Evolutionary conservation across 2,113 vertebrate genomes (phyloP), one percentile per base, ranked within the genome.

Genomic region (Hydropotes inermis): DNA sequence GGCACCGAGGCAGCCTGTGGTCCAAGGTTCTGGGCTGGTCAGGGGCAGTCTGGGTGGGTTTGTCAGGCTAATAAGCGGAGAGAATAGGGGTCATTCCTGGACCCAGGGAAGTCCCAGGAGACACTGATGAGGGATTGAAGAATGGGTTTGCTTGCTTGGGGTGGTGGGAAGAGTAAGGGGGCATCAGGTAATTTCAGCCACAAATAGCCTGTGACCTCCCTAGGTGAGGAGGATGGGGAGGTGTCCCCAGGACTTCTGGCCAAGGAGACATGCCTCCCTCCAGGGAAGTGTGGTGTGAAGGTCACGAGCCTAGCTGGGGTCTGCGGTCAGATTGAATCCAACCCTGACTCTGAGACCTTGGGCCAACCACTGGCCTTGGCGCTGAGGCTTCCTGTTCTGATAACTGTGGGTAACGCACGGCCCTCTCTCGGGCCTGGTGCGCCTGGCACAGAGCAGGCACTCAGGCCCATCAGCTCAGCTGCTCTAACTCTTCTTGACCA

Each of bases 391-490:
- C 55, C 47, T 67, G 13, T 84, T 33, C 36, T 6, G 4, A 45
- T 61, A 2, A 43, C 23, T 17, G 4, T n/a, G 25, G 57, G 15
- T 28, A 30, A 16, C 7, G 0, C 89, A 10, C 8, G 6, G n/a
- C 33, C 33, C 85, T 27, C 89, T 21, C 54, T 39, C 1, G 5
- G 57, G 79, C 57, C 55, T 52, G 30, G 10, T 11, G 28, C 33
- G 76, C 61, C 15, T 6, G 1, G 89, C 47, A 6, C 27, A 28
- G 33, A 64, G 9, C 21, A 7, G 30, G 19, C 2, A 0, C 47
- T 50, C 55, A 6, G 55, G 30, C 6, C 67, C 7, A 1, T 54
- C 7, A 30, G 79, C 67, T 21, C 21, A 45, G 19, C 78, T 43
- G 16, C 28, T 14, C 9, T 10, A 4, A 61, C 36, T 36, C 33